Percentiles rank a stretch among this genome's conserved stretches.
Evolutionary conservation across 2,888 invertebrate species (phyloP).

Genomic region (Spatulosminthurus flaviceps): DNA sequence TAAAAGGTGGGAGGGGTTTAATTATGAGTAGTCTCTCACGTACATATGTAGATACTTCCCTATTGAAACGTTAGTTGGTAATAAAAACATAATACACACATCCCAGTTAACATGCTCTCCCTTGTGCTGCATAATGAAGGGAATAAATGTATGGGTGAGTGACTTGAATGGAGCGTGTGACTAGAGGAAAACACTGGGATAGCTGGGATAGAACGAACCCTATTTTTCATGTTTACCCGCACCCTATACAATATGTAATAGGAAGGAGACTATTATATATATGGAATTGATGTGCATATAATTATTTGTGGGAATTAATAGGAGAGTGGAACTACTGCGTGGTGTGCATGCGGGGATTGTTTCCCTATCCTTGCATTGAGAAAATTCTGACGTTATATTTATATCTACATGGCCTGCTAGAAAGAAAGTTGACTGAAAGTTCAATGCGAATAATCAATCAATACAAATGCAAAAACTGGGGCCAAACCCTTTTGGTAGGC

Average conservation of each 20-base stretch:
- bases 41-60: background rate
- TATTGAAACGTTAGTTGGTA: background rate
- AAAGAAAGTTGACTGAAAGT: slow-evolving; percentile 25
- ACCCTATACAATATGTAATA: too few species aligned
- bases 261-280: too few species aligned
- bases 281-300: too few species aligned
- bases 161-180: slow-evolving; percentile 8
- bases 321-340: too few species aligned
- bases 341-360: too few species aligned
- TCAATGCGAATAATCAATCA: slow-evolving; percentile 49
- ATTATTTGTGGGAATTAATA: too few species aligned
- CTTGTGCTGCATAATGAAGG: background rate
- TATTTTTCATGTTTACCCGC: background rate
- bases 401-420: too few species aligned
- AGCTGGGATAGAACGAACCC: background rate
- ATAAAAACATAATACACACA: background rate
- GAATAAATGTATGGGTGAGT: background rate
- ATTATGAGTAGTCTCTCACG: background rate
- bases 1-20: slow-evolving; percentile 18
- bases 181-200: background rate
- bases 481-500: slow-evolving; percentile 43
- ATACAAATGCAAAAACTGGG: slow-evolving; percentile 42
- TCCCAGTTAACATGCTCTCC: background rate
- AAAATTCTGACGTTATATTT: background rate
- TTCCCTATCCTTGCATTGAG: background rate